phyloP scores from a whole-genome alignment of 2,113 vertebrate species.

The Gobius niger region DNA sequence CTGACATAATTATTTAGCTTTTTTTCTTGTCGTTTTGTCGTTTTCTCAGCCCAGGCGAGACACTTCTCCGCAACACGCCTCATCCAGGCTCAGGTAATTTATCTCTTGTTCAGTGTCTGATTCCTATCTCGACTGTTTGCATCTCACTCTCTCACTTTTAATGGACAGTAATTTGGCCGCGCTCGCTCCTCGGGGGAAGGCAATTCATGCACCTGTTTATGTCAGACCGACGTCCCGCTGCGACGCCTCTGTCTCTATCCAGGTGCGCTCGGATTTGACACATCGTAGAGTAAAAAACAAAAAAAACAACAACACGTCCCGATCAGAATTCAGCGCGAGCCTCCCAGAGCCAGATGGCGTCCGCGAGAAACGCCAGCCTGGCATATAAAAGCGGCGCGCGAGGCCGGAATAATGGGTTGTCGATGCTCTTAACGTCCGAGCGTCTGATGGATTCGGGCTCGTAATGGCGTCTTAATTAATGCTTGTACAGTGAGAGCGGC shows the following conservation, averaged over 20 bases:
- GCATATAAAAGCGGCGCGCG: slow-evolving; percentile 40
- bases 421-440: slow-evolving; percentile 64
- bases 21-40: no score
- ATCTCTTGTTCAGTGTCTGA: no score
- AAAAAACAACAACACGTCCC: slow-evolving; percentile 26
- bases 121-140: no score
- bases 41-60: no score
- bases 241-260: slow-evolving; percentile 24
- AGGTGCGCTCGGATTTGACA: slow-evolving; percentile 20
- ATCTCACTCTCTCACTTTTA: not conserved
- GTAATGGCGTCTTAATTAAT: slow-evolving; percentile 74
- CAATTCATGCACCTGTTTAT: slow-evolving; percentile 28
- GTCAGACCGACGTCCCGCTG: slow-evolving; percentile 31
- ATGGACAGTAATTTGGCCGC: not conserved
- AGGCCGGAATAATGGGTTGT: slow-evolving; percentile 43
- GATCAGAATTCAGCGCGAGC: slow-evolving; percentile 57
- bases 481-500: slow-evolving; percentile 50
- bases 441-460: slow-evolving; percentile 64
- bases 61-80: not conserved
- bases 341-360: slow-evolving; percentile 57
- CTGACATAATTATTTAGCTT: no score
- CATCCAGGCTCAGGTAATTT: no score
- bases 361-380: slow-evolving; percentile 9
- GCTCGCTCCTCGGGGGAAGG: slow-evolving; percentile 3
- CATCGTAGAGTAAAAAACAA: slow-evolving; percentile 6